phyloP scores from a whole-genome alignment of 1,140 invertebrate species.

The Gyrodactylus salaris region DNA sequence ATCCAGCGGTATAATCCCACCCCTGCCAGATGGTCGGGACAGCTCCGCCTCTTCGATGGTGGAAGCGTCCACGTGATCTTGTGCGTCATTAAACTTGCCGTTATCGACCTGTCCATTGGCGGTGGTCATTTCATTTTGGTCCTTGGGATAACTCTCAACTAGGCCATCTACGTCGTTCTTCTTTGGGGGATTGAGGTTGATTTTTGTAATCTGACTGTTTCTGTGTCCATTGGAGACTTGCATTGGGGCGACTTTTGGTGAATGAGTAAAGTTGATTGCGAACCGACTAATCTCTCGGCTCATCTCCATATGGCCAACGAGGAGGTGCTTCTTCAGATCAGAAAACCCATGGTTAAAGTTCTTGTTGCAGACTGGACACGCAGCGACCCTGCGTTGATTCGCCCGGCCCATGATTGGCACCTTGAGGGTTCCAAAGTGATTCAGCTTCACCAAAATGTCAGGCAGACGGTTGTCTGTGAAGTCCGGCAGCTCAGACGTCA shows the following conservation, averaged over 20 bases:
- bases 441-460: not conserved
- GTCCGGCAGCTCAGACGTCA: not conserved
- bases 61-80: not conserved
- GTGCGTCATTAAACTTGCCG: not conserved
- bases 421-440: not conserved
- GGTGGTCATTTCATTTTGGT: not conserved
- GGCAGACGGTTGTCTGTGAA: not conserved
- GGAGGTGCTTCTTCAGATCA: slow-evolving; percentile 4
- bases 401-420: not conserved
- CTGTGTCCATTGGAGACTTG: not conserved
- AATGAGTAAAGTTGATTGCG: slow-evolving; percentile 2
- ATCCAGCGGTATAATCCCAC: not conserved
- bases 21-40: not conserved
- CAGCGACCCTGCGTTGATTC: slow-evolving; percentile 3
- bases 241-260: not conserved
- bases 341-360: not conserved
- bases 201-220: not conserved
- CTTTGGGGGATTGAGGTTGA: not conserved
- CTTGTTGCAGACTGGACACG: slow-evolving; percentile 3
- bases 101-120: not conserved
- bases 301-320: slow-evolving; percentile 3
- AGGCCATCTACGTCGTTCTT: not conserved
- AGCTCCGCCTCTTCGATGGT: not conserved
- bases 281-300: not conserved
- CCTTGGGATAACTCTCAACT: not conserved